Percentiles rank a stretch among this genome's conserved stretches.
Conservation (phyloP, 1,140 invertebrate genomes). For the Cotesia vestalis region DNA sequence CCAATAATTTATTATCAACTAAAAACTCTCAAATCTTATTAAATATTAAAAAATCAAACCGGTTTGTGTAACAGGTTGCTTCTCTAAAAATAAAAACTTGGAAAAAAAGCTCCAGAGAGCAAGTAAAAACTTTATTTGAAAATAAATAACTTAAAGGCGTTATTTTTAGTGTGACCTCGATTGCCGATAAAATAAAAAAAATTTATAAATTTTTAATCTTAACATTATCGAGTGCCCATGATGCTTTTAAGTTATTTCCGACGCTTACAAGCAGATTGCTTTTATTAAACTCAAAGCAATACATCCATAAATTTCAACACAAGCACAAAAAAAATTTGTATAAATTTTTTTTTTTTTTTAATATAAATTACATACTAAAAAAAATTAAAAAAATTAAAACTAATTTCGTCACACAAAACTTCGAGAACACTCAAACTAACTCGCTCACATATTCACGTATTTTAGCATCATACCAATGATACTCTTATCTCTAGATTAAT, state of each 20-base stretch:
- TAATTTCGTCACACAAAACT: no score
- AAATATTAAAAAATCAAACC: neutral
- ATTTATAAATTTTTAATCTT: neutral
- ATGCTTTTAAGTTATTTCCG: neutral
- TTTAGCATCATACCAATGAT: no score
- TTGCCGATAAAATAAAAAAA: neutral
- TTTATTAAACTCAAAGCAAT: neutral
- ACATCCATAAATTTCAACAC: no score
- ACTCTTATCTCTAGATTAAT: no score
- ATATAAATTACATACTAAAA: no score
- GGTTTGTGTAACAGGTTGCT: constrained; percentile 14
- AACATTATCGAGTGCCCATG: neutral
- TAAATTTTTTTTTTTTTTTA: no score
- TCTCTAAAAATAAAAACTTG: neutral
- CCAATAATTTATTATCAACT: neutral
- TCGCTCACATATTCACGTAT: no score
- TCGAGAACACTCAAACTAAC: no score
- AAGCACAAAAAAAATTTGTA: no score
- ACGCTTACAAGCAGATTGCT: neutral
- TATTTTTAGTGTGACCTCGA: constrained; percentile 14
- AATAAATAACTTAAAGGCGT: neutral
- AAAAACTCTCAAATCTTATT: neutral
- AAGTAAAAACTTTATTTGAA: neutral
- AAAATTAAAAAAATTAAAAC: neutral
- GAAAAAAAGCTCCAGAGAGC: neutral